Evolutionary conservation across 2,888 invertebrate species (phyloP), one percentile per base, ranked within the genome.

Genomic region (Dichetophora obliterata): DNA sequence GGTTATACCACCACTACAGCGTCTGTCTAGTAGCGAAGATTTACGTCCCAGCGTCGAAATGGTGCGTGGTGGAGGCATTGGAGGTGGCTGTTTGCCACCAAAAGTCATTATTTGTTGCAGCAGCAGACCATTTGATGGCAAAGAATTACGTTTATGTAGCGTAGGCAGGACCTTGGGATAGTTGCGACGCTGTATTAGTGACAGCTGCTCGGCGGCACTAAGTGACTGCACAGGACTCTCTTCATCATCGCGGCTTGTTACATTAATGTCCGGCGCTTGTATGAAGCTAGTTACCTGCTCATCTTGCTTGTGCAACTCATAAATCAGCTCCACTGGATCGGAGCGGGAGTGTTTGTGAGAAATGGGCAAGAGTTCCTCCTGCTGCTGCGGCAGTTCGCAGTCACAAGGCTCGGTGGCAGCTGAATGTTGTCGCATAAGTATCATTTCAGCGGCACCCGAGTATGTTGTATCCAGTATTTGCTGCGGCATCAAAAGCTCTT

Each of bases 81-180:
- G 94, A 0, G 93, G 93, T 76, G 75, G 80, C 57, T 75, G 77
- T 19, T 43, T 63, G 43, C 75, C 77, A 72, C 75, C 78, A 78
- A 79, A 81, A 6, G 22, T 48, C 50, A 50, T 50, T 37, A 71
- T 65, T 31, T 65, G 74, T 83, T 87, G 70, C 84, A 87, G 81
- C 79, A 81, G 77, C 63, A 85, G 86, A 66, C 85, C 85, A 71
- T 90, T 89, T 4, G 92, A 92, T 80, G 94, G 94, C 86, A 94
- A 89, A 1, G 93, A 93, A 75, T 93, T 89, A n/a, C 93, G 89
- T 83, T 93, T 93, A 16, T 61, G 57, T 0, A 9, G 66, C 24
- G 95, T 95, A n/a, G 96, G 96, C 48, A 96, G 86, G 1, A 96
- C 96, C 91, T 96, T 96, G 0, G 96, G 96, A 85, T 93, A 96